Conservation (phyloP, 1,140 invertebrate genomes). For the Diorhabda sublineata region DNA sequence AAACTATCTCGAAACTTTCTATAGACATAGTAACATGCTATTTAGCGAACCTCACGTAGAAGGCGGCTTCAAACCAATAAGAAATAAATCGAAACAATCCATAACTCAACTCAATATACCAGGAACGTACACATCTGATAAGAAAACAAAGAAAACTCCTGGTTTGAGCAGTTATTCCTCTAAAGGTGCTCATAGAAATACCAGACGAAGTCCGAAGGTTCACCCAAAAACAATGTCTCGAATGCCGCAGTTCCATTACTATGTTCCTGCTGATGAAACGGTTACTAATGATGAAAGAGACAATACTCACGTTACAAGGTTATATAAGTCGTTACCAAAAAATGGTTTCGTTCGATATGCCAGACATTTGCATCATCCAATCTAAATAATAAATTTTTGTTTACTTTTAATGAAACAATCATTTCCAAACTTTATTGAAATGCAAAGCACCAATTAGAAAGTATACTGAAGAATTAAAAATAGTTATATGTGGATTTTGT, state of each 20-base stretch:
- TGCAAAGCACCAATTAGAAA: not conserved
- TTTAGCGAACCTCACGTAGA: constrained; percentile 24
- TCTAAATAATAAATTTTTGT: not conserved
- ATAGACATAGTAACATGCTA: constrained; percentile 15
- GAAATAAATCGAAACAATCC: constrained; percentile 14
- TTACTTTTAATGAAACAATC: not conserved
- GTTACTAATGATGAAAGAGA: constrained; percentile 4
- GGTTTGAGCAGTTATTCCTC: constrained; percentile 34
- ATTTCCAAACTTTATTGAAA: not conserved
- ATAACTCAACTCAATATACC: constrained; percentile 21
- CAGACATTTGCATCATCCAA: constrained; percentile 15
- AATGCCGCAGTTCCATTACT: constrained; percentile 6
- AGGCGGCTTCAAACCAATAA: constrained; percentile 34
- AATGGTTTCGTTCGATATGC: constrained; percentile 25
- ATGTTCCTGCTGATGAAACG: not conserved
- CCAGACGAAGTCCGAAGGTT: constrained; percentile 9
- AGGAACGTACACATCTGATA: constrained; percentile 31
- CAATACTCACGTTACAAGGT: constrained; percentile 16
- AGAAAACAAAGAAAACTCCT: constrained; percentile 34
- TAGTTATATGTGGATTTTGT: not conserved
- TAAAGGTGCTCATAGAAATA: constrained; percentile 2
- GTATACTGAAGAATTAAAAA: not conserved
- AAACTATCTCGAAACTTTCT: constrained; percentile 32
- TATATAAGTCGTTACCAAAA: constrained; percentile 24
- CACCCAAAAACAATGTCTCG: not conserved